Evolutionary conservation across 2,888 invertebrate species (phyloP).

Genomic region (Tachystola acroxantha): DNA sequence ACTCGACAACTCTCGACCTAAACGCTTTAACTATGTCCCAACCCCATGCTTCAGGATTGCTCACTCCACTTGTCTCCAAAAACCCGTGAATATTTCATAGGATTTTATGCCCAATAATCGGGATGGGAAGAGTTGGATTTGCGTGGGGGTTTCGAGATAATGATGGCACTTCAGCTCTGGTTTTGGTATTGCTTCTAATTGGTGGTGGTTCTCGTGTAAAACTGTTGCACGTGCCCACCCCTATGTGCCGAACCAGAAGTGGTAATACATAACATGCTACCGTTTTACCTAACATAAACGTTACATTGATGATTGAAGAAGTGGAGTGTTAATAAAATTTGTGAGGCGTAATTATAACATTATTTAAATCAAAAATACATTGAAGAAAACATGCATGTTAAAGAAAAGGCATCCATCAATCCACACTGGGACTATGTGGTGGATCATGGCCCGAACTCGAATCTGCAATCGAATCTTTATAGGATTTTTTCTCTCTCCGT

Average conservation of each 20-base stretch:
- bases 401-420: too few relatives aligned
- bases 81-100: slow-evolving; percentile 60
- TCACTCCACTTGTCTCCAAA: slow-evolving; percentile 78
- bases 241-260: slow-evolving; percentile 18
- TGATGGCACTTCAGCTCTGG: slow-evolving; percentile 73
- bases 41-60: slow-evolving; percentile 71
- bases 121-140: slow-evolving; percentile 46
- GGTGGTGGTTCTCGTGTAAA: slow-evolving; percentile 68
- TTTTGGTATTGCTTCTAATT: slow-evolving; percentile 74
- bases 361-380: too few relatives aligned
- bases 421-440: too few relatives aligned
- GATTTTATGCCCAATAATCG: slow-evolving; percentile 50
- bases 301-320: neutral
- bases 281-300: slow-evolving; percentile 2
- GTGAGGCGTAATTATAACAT: neutral
- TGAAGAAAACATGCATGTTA: too few relatives aligned
- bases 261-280: neutral
- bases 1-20: slow-evolving; percentile 68
- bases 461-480: too few relatives aligned
- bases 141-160: slow-evolving; percentile 55
- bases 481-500: too few relatives aligned
- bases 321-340: neutral
- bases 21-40: slow-evolving; percentile 77
- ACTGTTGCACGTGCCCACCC: slow-evolving; percentile 73
- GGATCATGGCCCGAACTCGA: too few relatives aligned